Conservation (phyloP, 2,888 invertebrate genomes). For the Mythimna ferrago region DNA sequence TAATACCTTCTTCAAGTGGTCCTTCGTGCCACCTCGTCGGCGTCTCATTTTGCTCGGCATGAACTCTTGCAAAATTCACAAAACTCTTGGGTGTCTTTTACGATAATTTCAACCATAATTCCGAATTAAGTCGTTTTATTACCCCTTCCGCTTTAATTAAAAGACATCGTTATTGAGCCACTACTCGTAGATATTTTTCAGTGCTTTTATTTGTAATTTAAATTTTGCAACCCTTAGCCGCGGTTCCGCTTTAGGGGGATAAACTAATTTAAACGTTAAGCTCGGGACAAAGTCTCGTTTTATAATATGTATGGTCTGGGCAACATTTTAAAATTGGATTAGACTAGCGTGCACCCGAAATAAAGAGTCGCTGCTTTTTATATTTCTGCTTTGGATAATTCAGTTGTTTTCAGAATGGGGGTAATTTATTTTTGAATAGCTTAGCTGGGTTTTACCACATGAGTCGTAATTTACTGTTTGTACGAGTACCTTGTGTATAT, state of each 20-base stretch:
- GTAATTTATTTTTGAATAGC: slow-evolving; percentile 53
- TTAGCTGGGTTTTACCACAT: slow-evolving; percentile 19
- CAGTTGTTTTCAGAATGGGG: slow-evolving; percentile 54
- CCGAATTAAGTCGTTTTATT: slow-evolving; percentile 87
- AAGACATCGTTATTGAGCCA: slow-evolving; percentile 89
- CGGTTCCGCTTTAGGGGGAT: slow-evolving; percentile 87
- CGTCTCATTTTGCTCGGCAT: slow-evolving; percentile 66
- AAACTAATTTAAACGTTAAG: slow-evolving; percentile 91
- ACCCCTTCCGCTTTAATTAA: slow-evolving; percentile 89
- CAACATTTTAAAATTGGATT: slow-evolving; percentile 87
- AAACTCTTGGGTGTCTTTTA: slow-evolving; percentile 72
- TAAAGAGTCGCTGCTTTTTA: slow-evolving; percentile 66
- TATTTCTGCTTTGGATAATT: slow-evolving; percentile 55
- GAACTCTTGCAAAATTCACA: slow-evolving; percentile 68
- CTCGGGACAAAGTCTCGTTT: slow-evolving; percentile 86
- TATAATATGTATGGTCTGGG: slow-evolving; percentile 86
- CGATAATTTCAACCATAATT: slow-evolving; percentile 80
- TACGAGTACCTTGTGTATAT: no score
- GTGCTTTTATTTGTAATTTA: slow-evolving; percentile 91
- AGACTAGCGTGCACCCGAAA: slow-evolving; percentile 75
- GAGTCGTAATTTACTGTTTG: neutral
- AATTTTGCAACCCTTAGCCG: slow-evolving; percentile 89
- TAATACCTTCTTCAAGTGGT: slow-evolving; percentile 48
- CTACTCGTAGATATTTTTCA: slow-evolving; percentile 90
- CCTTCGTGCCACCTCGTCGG: slow-evolving; percentile 48